phyloP scores from a whole-genome alignment of 2,113 vertebrate genomes.

The Argyrosomus japonicus region DNA sequence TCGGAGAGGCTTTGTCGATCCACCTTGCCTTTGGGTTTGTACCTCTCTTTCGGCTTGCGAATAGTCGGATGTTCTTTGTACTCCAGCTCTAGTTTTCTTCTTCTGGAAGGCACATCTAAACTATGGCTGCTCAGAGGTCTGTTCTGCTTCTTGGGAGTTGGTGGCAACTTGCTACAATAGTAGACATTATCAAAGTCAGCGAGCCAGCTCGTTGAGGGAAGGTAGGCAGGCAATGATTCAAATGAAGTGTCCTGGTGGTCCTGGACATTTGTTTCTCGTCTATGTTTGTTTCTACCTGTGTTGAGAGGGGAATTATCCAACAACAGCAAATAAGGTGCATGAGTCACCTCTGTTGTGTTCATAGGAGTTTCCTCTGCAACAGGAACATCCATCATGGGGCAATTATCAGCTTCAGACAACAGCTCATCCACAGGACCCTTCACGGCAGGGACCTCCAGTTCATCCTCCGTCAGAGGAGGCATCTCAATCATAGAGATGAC shows the following conservation, averaged over 20 bases:
- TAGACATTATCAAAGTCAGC: constrained; percentile 74
- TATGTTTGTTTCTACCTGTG: constrained; percentile 13
- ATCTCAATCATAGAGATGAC: constrained; percentile 4
- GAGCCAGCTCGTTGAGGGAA: constrained; percentile 78
- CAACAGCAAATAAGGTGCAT: background rate
- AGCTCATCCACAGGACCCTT: constrained; percentile 23
- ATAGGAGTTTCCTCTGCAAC: background rate
- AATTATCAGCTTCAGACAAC: background rate
- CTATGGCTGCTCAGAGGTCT: background rate
- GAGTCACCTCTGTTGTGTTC: background rate
- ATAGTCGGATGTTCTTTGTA: constrained; percentile 27
- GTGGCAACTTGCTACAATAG: constrained; percentile 61
- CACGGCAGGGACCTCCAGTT: background rate
- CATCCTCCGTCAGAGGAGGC: constrained; percentile 9
- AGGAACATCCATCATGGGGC: background rate
- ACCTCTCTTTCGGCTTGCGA: constrained; percentile 54
- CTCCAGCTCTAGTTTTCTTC: constrained; percentile 43
- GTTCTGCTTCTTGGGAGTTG: constrained; percentile 56
- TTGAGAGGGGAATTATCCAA: background rate
- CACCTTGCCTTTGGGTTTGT: constrained; percentile 55
- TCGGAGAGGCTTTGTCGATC: constrained; percentile 67
- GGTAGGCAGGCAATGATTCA: constrained; percentile 76
- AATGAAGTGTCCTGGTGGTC: constrained; percentile 73
- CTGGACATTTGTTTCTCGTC: constrained; percentile 9
- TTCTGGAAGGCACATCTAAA: constrained; percentile 26